Evolutionary conservation across 2,888 invertebrate species (phyloP), one percentile per base, ranked within the genome.

Genomic region (Drosophila rellima): DNA sequence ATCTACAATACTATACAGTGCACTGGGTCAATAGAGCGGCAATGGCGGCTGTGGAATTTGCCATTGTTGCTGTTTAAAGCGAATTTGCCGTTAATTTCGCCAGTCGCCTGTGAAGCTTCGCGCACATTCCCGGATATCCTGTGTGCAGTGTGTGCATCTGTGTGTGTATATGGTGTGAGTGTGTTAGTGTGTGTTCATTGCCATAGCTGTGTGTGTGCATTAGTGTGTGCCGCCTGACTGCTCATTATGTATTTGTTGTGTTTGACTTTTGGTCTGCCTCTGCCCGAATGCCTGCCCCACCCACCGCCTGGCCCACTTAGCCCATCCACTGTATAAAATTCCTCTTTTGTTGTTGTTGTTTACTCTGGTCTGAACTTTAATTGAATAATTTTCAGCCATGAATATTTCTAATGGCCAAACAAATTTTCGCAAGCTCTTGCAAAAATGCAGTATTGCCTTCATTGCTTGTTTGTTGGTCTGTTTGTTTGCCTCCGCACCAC

Each of bases 391-490:
- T 83, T 77, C 85, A 73, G 68, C 77, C 88, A 73, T 86, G 87
- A 86, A 88, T 88, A 88, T 89, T 87, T 89, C 88, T 89, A 84
- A 84, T 87, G 82, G 81, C 85, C 85, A 84, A 89, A 82, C 87
- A 83, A 86, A 85, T 85, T 83, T 82, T 72, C 71, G 84, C 84
- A 78, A 81, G 84, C 76, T 70, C 74, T 84, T 84, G 83, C 78
- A 80, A 73, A 80, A 80, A 80, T 77, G 64, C 72, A 70, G 39
- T 42, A 51, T n/a, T n/a, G 45, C 68, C 56, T 56, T 17, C 67
- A 61, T 69, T 52, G 70, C 39, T 63, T 72, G 66, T 60, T 59
- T 65, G 55, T 64, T 62, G 47, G 66, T 74, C 61, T 69, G 74
- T 59, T 65, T 67, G 80, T 54, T 68, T 61, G 57, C 57, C 56